Base-by-base conservation (phyloP, 2,888 invertebrate species). In the Sipunculus nudus region DNA sequence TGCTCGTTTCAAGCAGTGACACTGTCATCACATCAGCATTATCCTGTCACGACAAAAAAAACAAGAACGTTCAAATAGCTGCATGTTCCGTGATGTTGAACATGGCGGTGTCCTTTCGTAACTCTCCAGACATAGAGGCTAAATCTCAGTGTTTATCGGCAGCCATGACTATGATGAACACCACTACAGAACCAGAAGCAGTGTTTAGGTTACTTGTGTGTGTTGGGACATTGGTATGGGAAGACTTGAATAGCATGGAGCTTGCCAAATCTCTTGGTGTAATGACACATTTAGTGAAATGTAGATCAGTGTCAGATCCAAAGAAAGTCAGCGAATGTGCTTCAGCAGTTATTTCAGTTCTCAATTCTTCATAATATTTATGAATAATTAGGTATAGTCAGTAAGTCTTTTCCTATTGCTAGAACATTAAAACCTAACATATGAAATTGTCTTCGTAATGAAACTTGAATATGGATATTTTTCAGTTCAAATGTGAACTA, bases 201-300 rank as follows among this genome's bases (percentile, higher is more conserved):
- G 87, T 89, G 59, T 92, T 89, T 84, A 88, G 94, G 77, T 85
- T 88, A 26, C 87, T 94, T 21, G 91, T 94, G 21, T 90, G 90
- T 0, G 83, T 93, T 31, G 93, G 93, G 47, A 93, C 92, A 0
- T 79, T 93, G 19, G 72, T 86, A 50, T 74, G 76, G 63, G 78
- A 76, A 19, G 84, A 84, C 63, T 74, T 75, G 10, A 71, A 73
- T 23, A 57, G 72, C 29, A 67, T 68, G 41, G 78, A 70, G 29
- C 56, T 80, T 48, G 74, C 79, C 47, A 61, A 78, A 41, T 79
- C 80, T 10, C 64, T 84, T 39, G 76, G 73, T 59, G 66, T 75
- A 32, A 29, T 45, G 40, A n/a, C n/a, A n/a, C n/a, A n/a, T n/a
- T n/a, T n/a, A n/a, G n/a, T n/a, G n/a, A n/a, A n/a, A n/a, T n/a